phyloP scores from a whole-genome alignment of 2,113 vertebrate genomes.

The Capra hircus region DNA sequence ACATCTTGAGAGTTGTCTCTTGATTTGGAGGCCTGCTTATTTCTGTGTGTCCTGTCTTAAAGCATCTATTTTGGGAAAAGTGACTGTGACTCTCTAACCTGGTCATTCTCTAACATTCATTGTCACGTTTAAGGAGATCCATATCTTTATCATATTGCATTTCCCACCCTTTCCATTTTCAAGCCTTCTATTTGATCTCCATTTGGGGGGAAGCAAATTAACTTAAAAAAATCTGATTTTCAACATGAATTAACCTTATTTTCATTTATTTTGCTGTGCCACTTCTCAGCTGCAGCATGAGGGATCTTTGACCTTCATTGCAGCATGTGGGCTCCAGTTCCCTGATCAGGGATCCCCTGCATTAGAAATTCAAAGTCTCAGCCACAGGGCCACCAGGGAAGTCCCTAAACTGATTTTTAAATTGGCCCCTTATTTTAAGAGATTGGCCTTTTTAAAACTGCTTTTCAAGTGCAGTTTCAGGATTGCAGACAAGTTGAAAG shows the following conservation, averaged over 20 bases:
- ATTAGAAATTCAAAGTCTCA: background rate
- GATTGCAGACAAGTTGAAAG: background rate
- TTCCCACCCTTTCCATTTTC: background rate
- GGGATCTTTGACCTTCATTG: background rate
- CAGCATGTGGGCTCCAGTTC: background rate
- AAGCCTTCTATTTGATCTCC: background rate
- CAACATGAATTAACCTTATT: background rate
- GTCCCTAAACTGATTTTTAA: background rate
- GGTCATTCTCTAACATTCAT: background rate
- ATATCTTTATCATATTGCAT: background rate
- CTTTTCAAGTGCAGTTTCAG: background rate
- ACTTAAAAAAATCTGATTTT: background rate
- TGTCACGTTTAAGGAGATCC: background rate
- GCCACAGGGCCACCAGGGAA: background rate
- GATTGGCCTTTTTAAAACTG: background rate
- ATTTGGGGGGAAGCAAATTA: background rate
- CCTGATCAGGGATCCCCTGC: background rate
- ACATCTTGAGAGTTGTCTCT: background rate
- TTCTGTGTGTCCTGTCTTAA: background rate
- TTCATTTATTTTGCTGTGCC: background rate
- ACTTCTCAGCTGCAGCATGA: background rate
- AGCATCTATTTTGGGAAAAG: background rate
- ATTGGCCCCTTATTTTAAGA: background rate
- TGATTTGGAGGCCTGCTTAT: background rate
- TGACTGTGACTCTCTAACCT: background rate